Base-by-base conservation (phyloP, 2,113 vertebrate genomes). In the Sprattus sprattus region DNA sequence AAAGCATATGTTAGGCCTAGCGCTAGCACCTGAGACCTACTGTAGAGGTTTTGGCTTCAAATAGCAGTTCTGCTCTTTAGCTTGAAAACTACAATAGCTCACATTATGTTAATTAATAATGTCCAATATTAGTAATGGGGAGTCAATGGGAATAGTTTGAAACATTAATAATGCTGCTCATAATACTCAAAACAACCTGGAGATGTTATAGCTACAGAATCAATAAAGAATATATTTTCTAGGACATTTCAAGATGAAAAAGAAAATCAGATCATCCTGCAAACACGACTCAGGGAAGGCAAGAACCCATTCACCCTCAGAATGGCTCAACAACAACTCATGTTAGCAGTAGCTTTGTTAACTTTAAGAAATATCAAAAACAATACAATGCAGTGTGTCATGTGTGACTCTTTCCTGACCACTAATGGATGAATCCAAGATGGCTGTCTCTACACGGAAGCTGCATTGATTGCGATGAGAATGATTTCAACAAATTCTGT, bases 21-120 rank as follows among this genome's bases (percentile, higher is more conserved):
- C 78, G 81, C 84, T 91, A 92, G 88, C 44, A 91, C 90, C 92
- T 94, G 90, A 94, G 92, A 90, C 47, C 91, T 94, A 92, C 82
- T 25, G 86, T 84, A 89, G 60, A 83, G 6, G 81, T 91, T 93
- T 94, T 94, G 92, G 92, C 91, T 91, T 93, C 89, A 92, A 86
- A 93, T 87, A 90, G 85, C 82, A 86, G 86, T 87, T 91, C 88
- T 91, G 85, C 88, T 91, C 83, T 89, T 90, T 87, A 22, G 2
- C 32, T 39, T 83, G 88, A 71, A 64, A 13, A 67, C 88, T 91
- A 90, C 22, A 60, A 87, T 90, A 90, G 89, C 83, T 88, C 84
- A 80, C 81, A 81, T n/a, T 45, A 84, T 81, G 78, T 91, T 85
- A 57, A 75, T 86, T 85, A 87, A 90, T 89, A 89, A 78, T 78